Conservation (phyloP, 2,797 vertebrate species). For the Melanotaenia boesemani region DNA sequence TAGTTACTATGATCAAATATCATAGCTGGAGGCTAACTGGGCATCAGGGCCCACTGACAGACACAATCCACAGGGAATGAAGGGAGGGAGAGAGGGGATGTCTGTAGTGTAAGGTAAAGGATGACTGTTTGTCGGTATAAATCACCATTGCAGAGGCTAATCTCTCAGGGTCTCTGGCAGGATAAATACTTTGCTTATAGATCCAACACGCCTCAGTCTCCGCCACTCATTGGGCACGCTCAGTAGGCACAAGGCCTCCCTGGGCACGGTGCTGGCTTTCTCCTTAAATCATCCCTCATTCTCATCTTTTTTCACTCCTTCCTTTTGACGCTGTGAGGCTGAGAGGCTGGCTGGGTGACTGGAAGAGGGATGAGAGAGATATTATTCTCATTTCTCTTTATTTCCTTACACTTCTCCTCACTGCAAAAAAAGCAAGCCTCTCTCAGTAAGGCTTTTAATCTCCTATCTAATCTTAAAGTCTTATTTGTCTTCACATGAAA, state of each 20-base stretch:
- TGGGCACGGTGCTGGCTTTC: constrained; percentile 68
- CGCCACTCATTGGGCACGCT: constrained; percentile 80
- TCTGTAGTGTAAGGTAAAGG: constrained; percentile 83
- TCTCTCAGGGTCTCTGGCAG: constrained; percentile 87
- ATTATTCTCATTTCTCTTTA: constrained; percentile 72
- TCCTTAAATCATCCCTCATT: constrained; percentile 80
- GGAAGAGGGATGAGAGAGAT: constrained; percentile 69
- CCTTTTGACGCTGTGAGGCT: constrained; percentile 67
- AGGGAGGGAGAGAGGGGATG: constrained; percentile 73
- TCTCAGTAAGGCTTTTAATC: constrained; percentile 54
- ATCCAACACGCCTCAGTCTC: constrained; percentile 82
- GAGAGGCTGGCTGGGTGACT: constrained; percentile 63
- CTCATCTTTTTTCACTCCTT: constrained; percentile 76
- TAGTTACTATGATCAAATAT: constrained; percentile 98
- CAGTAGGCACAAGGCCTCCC: constrained; percentile 82
- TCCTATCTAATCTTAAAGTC: constrained; percentile 50
- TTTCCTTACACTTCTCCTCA: constrained; percentile 53
- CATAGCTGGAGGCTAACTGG: constrained; percentile 93
- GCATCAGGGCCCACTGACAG: constrained; percentile 92
- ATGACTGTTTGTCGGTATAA: constrained; percentile 90
- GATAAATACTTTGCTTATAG: constrained; percentile 86
- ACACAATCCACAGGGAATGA: constrained; percentile 83
- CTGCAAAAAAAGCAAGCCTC: constrained; percentile 17
- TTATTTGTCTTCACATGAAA: constrained; percentile 42
- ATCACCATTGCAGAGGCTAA: constrained; percentile 91